These are phyloP conservation scores for Deroplatys truncata DNA, from an alignment of 2,888 invertebrate genomes.

Conservation along the genomic window DNA sequence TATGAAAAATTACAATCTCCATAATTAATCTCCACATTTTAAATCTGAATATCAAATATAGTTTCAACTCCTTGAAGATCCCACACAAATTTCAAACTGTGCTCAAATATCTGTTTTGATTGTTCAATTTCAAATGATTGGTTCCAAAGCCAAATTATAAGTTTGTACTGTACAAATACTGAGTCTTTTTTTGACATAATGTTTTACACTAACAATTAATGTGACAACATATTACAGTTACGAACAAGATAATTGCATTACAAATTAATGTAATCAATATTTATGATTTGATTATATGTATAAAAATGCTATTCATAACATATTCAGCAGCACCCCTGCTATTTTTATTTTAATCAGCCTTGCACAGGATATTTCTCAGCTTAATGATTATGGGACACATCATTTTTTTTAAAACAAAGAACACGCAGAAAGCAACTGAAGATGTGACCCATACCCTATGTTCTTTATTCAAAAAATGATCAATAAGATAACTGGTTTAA, in stretches of 20 bases:
- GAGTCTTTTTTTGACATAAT: neutral
- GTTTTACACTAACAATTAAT: neutral
- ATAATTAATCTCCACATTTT: neutral
- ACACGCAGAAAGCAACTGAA: neutral
- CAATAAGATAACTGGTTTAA: neutral
- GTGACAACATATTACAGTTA: neutral
- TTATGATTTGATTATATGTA: neutral
- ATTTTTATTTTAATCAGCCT: neutral
- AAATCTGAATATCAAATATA: neutral
- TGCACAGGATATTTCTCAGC: neutral
- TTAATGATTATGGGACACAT: neutral
- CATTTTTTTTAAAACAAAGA: neutral
- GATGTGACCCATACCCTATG: neutral
- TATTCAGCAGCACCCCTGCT: neutral
- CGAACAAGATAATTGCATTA: neutral
- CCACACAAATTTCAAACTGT: neutral
- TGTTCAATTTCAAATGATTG: neutral
- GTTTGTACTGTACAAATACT: neutral
- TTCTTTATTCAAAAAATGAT: neutral
- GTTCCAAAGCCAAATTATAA: neutral
- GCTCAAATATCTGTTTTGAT: neutral
- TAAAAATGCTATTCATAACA: neutral
- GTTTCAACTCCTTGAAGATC: neutral
- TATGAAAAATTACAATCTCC: constrained; percentile 3
- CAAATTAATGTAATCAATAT: neutral